Evolutionary conservation across 1,140 invertebrate species (phyloP).

Genomic region (Orchesella cincta): DNA sequence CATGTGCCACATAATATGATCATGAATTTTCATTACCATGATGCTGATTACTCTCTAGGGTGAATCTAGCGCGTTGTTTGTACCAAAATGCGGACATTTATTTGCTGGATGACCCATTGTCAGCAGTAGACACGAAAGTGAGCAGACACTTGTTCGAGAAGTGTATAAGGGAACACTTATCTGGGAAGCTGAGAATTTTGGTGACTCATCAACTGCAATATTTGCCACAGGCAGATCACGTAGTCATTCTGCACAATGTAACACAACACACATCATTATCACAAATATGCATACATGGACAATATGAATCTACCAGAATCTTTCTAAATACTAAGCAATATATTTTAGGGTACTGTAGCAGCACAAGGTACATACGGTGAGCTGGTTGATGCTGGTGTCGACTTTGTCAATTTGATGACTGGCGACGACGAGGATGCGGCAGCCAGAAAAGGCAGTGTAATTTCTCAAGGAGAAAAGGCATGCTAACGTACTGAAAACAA

Average conservation of each 20-base stretch:
- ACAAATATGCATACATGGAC: too few relatives aligned
- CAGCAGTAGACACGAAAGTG: conserved; percentile 61
- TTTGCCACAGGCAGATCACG: conserved; percentile 71
- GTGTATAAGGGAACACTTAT: conserved; percentile 48
- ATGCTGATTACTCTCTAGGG: too few relatives aligned
- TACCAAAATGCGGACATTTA: conserved; percentile 58
- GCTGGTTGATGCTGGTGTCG: conserved; percentile 37
- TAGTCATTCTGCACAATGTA: conserved; percentile 73
- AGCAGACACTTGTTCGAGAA: conserved; percentile 60
- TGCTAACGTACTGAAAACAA: too few relatives aligned
- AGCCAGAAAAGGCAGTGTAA: background rate
- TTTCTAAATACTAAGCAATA: too few relatives aligned
- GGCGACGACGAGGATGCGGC: conserved; percentile 39
- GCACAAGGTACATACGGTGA: conserved; percentile 43
- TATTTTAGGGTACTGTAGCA: conserved; percentile 37
- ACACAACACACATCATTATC: too few relatives aligned
- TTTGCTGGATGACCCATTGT: conserved; percentile 62
- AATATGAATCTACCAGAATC: too few relatives aligned
- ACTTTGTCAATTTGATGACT: conserved; percentile 47
- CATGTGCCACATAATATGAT: too few relatives aligned
- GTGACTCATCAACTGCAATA: conserved; percentile 85
- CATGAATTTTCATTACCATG: too few relatives aligned
- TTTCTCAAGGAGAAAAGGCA: background rate
- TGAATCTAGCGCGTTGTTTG: conserved; percentile 61
- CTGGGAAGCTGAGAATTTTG: conserved; percentile 62